Evolutionary conservation across 2,113 vertebrate genomes (phyloP).

Genomic region (Hypanus sabinus): DNA sequence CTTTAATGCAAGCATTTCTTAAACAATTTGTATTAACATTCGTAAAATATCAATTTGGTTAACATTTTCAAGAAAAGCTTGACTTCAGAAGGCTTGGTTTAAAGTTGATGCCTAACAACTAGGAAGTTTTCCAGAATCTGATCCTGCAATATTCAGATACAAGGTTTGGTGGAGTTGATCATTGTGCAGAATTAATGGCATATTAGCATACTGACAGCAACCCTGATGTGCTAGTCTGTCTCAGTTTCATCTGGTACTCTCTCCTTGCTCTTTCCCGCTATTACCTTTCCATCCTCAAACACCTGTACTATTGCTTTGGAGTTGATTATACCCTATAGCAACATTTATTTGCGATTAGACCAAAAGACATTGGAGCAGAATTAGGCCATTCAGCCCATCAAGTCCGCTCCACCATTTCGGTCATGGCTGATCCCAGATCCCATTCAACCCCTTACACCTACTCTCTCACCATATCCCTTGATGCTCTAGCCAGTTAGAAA

Average conservation of each 20-base stretch:
- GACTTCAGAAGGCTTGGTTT: not conserved
- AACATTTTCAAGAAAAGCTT: not conserved
- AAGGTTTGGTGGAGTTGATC: not conserved
- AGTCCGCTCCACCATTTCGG: no score
- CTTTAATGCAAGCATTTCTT: not conserved
- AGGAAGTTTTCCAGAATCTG: not conserved
- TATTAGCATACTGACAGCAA: not conserved
- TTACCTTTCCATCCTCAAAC: no score
- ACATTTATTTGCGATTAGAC: no score
- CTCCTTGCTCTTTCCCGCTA: not conserved
- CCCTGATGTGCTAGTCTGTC: not conserved
- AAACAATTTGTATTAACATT: constrained; percentile 10
- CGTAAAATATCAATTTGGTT: no score
- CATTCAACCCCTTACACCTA: no score
- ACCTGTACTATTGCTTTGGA: no score
- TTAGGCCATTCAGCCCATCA: no score
- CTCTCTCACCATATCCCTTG: no score
- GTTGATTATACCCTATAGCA: no score
- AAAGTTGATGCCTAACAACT: not conserved
- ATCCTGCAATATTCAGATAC: not conserved
- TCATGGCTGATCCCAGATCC: no score
- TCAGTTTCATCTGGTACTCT: not conserved
- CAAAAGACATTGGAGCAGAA: no score
- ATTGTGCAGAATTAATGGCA: not conserved
- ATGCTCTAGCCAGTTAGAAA: no score